Base-by-base conservation (phyloP, 2,888 invertebrate genomes). In the Cephus rjabovi region DNA sequence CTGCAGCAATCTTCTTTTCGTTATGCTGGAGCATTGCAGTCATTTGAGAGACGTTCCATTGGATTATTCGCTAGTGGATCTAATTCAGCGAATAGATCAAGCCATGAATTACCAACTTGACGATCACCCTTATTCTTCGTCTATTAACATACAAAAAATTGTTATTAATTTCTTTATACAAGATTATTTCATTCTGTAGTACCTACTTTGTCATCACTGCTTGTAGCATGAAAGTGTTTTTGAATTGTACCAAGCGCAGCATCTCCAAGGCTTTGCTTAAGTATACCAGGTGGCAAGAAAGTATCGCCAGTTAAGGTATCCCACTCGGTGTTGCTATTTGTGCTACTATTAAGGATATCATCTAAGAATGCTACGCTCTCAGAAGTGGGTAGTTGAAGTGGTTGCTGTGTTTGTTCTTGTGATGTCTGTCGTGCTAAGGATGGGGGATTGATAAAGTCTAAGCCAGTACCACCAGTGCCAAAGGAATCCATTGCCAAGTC, bases 61-160 rank as follows among this genome's bases (percentile, higher is more conserved):
- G 97, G 96, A 70, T 97, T 97, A 92, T 98, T 97, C 15, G 97
- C 95, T 68, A 98, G 93, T 0, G 98, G 98, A 92, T 98, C 98
- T 79, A 98, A 92, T 91, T 98, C 98, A 69, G 98, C 97, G 93
- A 98, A 98, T 77, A 98, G 93, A 91, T 97, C 97, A 89, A 97
- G 95, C 98, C 98, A 98, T 2, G 93, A 88, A 81, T 94, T 94
- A 84, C 93, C 94, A 83, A 93, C 93, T 69, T 93, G 92, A 80
- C 91, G 88, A 23, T 86, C 86, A 81, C 87, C 82, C 75, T 87
- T 83, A 73, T 76, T 83, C 75, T 86, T 89, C 80, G 87, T 87
- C 87, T 88, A 79, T 6, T 79, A 77, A 81, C 81, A 71, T 3
- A 31, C 77, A 77, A 79, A 33, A 69, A 35, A 71, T 74, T 1